Percentiles rank a stretch among this genome's conserved stretches.
phyloP scores from a whole-genome alignment of 1,140 invertebrate genomes.

The Camponotus vicinus region DNA sequence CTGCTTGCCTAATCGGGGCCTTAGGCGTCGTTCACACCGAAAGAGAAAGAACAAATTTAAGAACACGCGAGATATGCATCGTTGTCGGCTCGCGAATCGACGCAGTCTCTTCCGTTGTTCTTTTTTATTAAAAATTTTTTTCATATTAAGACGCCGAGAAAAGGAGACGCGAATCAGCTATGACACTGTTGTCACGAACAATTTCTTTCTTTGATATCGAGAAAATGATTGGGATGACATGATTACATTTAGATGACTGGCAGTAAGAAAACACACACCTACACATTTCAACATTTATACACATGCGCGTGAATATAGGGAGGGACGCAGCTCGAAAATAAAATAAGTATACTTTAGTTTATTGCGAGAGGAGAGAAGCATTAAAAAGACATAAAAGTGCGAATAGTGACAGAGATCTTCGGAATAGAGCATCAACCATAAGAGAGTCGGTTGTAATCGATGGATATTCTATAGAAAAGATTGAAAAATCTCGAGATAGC shows the following conservation, averaged over 20 bases:
- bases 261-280: not conserved
- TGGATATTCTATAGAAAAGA: not conserved
- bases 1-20: conserved; percentile 72
- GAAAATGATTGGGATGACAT: not conserved
- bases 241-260: conserved; percentile 8
- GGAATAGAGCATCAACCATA: conserved; percentile 13
- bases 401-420: conserved; percentile 30
- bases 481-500: not conserved
- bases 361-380: conserved; percentile 43
- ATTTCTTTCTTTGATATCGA: not conserved
- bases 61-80: not conserved
- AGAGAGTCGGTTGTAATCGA: conserved; percentile 1
- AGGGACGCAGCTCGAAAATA: conserved; percentile 53
- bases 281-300: conserved; percentile 22
- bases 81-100: not conserved
- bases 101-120: not conserved
- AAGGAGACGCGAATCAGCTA: not conserved
- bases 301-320: not conserved
- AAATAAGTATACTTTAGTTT: conserved; percentile 57
- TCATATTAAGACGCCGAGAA: conserved; percentile 7
- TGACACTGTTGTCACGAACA: not conserved
- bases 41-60: conserved; percentile 21
- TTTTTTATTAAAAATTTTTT: conserved; percentile 23
- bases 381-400: conserved; percentile 65
- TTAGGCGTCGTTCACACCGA: conserved; percentile 68